phyloP scores from a whole-genome alignment of 2,797 vertebrate genomes.

The Geotrypetes seraphini region DNA sequence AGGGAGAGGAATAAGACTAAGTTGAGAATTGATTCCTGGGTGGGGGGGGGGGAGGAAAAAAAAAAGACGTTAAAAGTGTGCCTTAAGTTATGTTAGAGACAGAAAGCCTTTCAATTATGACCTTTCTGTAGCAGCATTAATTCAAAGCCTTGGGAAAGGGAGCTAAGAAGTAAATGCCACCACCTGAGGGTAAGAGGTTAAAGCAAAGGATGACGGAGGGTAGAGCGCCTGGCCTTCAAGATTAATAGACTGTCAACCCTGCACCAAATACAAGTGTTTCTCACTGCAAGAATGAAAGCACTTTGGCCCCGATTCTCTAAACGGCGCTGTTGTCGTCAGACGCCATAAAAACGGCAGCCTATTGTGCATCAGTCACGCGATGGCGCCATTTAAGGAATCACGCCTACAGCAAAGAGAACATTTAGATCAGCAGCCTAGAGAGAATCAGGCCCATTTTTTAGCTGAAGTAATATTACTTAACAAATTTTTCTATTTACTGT shows the following conservation, averaged over 20 bases:
- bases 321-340: too few relatives aligned
- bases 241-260: background rate
- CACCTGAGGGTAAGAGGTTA: slow-evolving; percentile 21
- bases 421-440: too few relatives aligned
- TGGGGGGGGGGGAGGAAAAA: too few relatives aligned
- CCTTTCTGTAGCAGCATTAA: slow-evolving; percentile 38
- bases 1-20: slow-evolving; percentile 12
- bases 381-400: too few relatives aligned
- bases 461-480: too few relatives aligned
- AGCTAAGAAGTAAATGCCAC: slow-evolving; percentile 20
- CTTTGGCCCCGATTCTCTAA: too few relatives aligned
- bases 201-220: slow-evolving; percentile 20
- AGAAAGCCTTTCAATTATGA: slow-evolving; percentile 25
- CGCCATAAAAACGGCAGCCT: too few relatives aligned
- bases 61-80: slow-evolving; percentile 11
- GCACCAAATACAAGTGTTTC: background rate
- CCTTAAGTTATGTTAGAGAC: slow-evolving; percentile 12
- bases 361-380: too few relatives aligned
- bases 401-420: too few relatives aligned
- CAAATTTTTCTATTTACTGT: too few relatives aligned
- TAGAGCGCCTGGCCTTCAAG: slow-evolving; percentile 31
- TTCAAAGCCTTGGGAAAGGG: slow-evolving; percentile 13
- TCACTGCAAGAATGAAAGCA: background rate
- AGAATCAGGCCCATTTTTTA: too few relatives aligned
- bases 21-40: slow-evolving; percentile 1